Base-by-base conservation (phyloP, 2,888 invertebrate species). In the Aelia acuminata region DNA sequence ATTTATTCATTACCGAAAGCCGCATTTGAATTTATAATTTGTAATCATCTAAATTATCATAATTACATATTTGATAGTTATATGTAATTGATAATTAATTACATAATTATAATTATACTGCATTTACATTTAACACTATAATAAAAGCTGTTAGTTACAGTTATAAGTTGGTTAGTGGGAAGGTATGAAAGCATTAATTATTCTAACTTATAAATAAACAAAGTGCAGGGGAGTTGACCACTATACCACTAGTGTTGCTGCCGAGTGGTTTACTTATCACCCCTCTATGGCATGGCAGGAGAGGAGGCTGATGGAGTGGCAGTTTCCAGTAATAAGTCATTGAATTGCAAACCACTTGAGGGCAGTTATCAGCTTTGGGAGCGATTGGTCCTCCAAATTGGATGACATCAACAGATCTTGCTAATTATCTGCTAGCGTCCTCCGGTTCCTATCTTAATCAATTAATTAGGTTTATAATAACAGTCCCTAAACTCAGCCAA, bases 291-390 rank as follows among this genome's bases (percentile, higher is more conserved):
- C 57, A 26, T 8, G 13, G n/a, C 26, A 26, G 11, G 57, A n/a
- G 20, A 13, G 0, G 18, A 7, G 18, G 31, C 1, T 70, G 31
- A 70, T 70, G 8, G 35, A 70, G 63, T 18, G 35, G 31, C 63
- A 70, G 63, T 35, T 35, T 4, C 18, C 63, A 5, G 63, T 80
- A 80, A 80, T 80, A 80, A 39, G 43, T 80, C 43, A 80, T 80
- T 80, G 80, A 80, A 80, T 80, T 80, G 80, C 80, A 43, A 80
- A 80, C 39, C 43, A 80, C 80, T 80, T 22, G 80, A 80, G 80
- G 43, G 43, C 80, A 80, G 39, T 80, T 80, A 80, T 80, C 43
- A 43, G 80, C 22, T 63, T 70, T 18, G 43, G 80, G 11, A 43
- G 43, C 22, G 43, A 80, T 80, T 43, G 80, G 80, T 1, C 80